Evolutionary conservation across 2,113 vertebrate genomes (phyloP).

Genomic region (Rhegmatorhina hoffmannsi): DNA sequence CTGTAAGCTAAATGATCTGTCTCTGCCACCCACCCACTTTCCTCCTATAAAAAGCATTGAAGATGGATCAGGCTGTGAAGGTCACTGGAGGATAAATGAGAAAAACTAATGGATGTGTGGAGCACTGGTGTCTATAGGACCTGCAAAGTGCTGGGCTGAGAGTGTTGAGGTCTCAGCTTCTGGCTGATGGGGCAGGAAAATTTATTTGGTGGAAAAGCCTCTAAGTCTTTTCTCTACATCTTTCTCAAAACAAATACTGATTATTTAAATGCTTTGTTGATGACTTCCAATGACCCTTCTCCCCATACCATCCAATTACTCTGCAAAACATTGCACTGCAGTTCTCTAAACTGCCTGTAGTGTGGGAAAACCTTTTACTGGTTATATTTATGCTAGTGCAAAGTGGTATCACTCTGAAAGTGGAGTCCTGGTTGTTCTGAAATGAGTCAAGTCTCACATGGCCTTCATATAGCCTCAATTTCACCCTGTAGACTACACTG

Average conservation of each 20-base stretch:
- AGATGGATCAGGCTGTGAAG: neutral
- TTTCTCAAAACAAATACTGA: neutral
- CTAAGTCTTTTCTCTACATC: neutral
- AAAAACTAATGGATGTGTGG: neutral
- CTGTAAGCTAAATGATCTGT: neutral
- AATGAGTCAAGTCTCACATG: neutral
- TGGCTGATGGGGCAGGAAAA: neutral
- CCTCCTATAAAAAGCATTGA: neutral
- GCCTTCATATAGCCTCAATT: neutral
- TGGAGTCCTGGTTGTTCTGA: neutral
- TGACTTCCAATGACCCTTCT: rapidly evolving
- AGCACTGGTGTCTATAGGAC: neutral
- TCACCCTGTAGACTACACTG: neutral
- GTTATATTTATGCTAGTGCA: neutral
- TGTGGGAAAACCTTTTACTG: neutral
- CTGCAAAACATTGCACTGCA: neutral
- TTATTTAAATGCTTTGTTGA: neutral
- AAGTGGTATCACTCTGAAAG: neutral
- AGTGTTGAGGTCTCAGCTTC: neutral
- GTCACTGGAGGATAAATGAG: neutral
- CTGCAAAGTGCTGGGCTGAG: neutral
- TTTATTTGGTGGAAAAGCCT: neutral
- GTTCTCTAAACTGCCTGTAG: neutral
- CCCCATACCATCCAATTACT: neutral
- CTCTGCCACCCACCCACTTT: neutral